Conservation (phyloP, 2,888 invertebrate genomes). For the Leptogaster cylindrica region DNA sequence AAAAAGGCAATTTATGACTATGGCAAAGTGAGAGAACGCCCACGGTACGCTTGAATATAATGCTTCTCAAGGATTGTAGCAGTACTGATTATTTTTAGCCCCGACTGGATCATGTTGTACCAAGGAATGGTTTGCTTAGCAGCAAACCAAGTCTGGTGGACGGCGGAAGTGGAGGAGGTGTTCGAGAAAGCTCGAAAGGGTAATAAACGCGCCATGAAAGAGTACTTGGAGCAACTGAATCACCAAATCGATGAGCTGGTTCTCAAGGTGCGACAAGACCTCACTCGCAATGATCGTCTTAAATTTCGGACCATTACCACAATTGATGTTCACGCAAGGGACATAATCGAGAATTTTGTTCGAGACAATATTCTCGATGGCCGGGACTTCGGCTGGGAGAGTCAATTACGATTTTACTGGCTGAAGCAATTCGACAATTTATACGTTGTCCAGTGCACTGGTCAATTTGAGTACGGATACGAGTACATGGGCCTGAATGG, state of each 20-base stretch:
- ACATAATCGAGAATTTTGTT: slow-evolving; percentile 84
- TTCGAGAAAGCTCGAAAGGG: slow-evolving; percentile 73
- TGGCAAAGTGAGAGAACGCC: slow-evolving; percentile 73
- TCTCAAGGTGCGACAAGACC: slow-evolving; percentile 71
- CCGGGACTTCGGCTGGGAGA: slow-evolving; percentile 92
- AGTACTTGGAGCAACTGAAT: slow-evolving; percentile 78
- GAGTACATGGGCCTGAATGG: slow-evolving; percentile 96
- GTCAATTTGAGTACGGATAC: slow-evolving; percentile 88
- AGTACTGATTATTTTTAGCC: slow-evolving; percentile 62
- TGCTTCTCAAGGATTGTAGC: background rate
- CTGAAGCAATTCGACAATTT: slow-evolving; percentile 79
- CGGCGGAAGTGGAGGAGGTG: slow-evolving; percentile 91
- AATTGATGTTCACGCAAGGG: slow-evolving; percentile 90
- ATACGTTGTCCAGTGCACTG: slow-evolving; percentile 83
- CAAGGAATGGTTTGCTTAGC: slow-evolving; percentile 87
- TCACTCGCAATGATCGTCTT: slow-evolving; percentile 79
- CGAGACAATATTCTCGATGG: slow-evolving; percentile 81
- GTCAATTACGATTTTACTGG: slow-evolving; percentile 93
- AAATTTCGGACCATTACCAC: slow-evolving; percentile 90
- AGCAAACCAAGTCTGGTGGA: slow-evolving; percentile 94
- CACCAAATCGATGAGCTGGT: slow-evolving; percentile 84
- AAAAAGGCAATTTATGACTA: slow-evolving; percentile 89
- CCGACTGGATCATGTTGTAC: slow-evolving; percentile 88
- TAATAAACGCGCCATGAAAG: slow-evolving; percentile 87
- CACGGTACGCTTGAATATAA: slow-evolving; percentile 63